Percentiles rank a stretch among this genome's conserved stretches.
Evolutionary conservation across 2,797 vertebrate genomes (phyloP).

Genomic region (Paguma larvata): DNA sequence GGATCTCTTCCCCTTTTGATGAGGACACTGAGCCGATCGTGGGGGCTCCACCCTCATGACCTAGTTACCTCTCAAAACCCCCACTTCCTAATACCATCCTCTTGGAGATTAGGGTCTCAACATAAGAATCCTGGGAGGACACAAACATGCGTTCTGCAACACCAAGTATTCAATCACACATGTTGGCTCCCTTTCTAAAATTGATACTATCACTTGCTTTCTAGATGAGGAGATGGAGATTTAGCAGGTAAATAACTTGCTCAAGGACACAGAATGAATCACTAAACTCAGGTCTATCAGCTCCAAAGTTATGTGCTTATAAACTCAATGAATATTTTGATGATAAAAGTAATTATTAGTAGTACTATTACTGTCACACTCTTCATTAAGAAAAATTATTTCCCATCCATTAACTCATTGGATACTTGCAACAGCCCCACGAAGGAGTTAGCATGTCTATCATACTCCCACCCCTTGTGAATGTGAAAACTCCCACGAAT

Average conservation of each 20-base stretch:
- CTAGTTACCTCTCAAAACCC: not conserved
- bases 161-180: constrained; percentile 90
- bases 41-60: not conserved
- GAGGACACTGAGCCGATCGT: not conserved
- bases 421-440: not conserved
- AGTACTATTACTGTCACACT: not conserved
- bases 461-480: not conserved
- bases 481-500: not conserved
- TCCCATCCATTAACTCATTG: not conserved
- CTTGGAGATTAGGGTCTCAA: not conserved
- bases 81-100: not conserved
- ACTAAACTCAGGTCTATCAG: constrained; percentile 3
- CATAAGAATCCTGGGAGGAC: not conserved
- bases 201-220: not conserved
- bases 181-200: constrained; percentile 89
- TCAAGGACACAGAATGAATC: not conserved
- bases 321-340: not conserved
- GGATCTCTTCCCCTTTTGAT: not conserved
- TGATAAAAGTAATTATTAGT: not conserved
- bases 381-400: not conserved
- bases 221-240: not conserved
- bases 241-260: not conserved
- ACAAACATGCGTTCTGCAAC: not conserved
- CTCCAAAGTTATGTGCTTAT: not conserved
- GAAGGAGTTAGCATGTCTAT: not conserved